Conservation (phyloP, 2,888 invertebrate genomes). For the Steinernema hermaphroditum region DNA sequence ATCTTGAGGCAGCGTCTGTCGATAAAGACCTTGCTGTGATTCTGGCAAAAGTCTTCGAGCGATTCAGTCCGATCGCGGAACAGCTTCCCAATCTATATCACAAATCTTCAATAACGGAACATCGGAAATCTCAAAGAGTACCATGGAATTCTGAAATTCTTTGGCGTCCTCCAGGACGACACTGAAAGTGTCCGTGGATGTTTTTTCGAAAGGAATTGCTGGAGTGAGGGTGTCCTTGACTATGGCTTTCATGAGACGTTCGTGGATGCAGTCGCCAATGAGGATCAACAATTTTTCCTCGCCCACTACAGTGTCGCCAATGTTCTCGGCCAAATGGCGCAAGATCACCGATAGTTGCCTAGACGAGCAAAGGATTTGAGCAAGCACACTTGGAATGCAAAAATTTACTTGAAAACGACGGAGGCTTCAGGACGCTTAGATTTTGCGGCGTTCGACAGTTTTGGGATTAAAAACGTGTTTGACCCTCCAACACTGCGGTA, state of each 20-base stretch:
- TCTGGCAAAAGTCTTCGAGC: constrained; percentile 13
- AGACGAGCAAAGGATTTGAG: background rate
- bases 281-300: background rate
- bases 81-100: constrained; percentile 1
- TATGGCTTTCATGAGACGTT: constrained; percentile 34
- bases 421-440: background rate
- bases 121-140: background rate
- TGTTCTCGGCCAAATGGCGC: background rate
- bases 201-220: constrained; percentile 39
- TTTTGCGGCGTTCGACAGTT: background rate
- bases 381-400: background rate
- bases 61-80: background rate
- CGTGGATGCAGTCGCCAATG: constrained; percentile 14
- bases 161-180: background rate
- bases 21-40: constrained; percentile 48
- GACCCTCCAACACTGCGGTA: background rate
- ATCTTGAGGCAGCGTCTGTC: constrained; percentile 55
- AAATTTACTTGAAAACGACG: background rate
- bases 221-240: constrained; percentile 44
- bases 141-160: background rate
- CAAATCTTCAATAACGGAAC: background rate
- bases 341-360: background rate
- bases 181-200: constrained; percentile 34
- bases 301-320: background rate
- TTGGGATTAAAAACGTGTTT: background rate